These are phyloP conservation scores for Scomberomorus guttatus DNA, from an alignment of 2,797 vertebrate genomes.

Conservation along the genomic window DNA sequence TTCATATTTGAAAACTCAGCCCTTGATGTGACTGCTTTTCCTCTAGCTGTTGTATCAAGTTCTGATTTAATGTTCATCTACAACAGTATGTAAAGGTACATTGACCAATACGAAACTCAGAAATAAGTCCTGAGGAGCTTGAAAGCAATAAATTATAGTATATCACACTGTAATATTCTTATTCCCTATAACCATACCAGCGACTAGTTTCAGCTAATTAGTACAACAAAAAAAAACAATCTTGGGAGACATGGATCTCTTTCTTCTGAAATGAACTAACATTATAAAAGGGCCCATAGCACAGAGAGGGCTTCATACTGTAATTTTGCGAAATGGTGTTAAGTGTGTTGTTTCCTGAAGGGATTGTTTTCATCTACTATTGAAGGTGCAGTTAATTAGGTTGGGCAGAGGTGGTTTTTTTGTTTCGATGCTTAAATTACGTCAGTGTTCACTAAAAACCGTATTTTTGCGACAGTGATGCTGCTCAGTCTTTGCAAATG, in stretches of 20 bases:
- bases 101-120: not conserved
- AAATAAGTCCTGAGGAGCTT: not conserved
- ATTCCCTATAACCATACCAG: conserved; percentile 3
- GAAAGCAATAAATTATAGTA: conserved; percentile 5
- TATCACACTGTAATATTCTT: not conserved
- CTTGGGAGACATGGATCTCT: not conserved
- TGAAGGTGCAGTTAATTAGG: conserved; percentile 53
- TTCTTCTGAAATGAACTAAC: conserved; percentile 12
- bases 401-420: not conserved
- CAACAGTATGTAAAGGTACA: not conserved
- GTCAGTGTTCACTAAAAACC: conserved; percentile 18
- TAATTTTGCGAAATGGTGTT: conserved; percentile 25
- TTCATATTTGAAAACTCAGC: not conserved
- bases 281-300: conserved; percentile 9
- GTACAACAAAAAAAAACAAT: conserved; percentile 5
- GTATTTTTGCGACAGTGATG: conserved; percentile 10
- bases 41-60: not conserved
- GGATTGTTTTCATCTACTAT: conserved; percentile 34
- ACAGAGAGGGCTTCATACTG: not conserved
- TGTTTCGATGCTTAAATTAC: conserved; percentile 48
- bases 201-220: conserved; percentile 18
- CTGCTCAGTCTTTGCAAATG: not conserved
- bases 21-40: not conserved
- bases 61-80: not conserved
- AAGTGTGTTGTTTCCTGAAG: conserved; percentile 22